Conservation (phyloP, 2,888 invertebrate species). For the Muschampia staudingeri region DNA sequence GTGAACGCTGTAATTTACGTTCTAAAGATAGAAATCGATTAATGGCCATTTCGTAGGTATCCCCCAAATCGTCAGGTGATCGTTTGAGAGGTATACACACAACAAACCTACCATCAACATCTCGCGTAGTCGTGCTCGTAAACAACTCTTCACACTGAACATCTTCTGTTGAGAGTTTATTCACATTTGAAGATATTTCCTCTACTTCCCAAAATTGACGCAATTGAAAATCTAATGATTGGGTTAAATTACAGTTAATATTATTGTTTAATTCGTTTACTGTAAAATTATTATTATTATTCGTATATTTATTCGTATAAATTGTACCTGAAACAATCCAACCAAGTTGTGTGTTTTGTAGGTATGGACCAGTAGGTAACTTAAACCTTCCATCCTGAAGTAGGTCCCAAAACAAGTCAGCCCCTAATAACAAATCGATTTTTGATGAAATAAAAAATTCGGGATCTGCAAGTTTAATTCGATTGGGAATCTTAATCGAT, state of each 20-base stretch:
- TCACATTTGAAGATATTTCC: conserved; percentile 33
- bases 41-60: too few species aligned
- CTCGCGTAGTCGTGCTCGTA: conserved; percentile 52
- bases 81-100: too few species aligned
- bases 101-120: too few species aligned
- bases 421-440: conserved; percentile 51
- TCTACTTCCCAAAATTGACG: conserved; percentile 61
- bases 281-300: neutral
- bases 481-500: conserved; percentile 41
- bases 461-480: conserved; percentile 59
- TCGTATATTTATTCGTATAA: neutral
- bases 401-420: conserved; percentile 62
- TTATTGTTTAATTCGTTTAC: neutral
- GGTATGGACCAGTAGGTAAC: conserved; percentile 53
- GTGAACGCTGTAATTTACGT: neutral
- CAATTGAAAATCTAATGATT: conserved; percentile 46
- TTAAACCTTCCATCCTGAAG: conserved; percentile 53
- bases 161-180: conserved; percentile 23
- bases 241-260: conserved; percentile 54
- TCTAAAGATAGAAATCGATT: neutral
- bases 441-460: conserved; percentile 44
- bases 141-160: conserved; percentile 56
- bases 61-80: too few species aligned
- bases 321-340: conserved; percentile 58
- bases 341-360: conserved; percentile 61